Conservation (phyloP, 2,888 invertebrate species). For the Tenthredo distinguenda region DNA sequence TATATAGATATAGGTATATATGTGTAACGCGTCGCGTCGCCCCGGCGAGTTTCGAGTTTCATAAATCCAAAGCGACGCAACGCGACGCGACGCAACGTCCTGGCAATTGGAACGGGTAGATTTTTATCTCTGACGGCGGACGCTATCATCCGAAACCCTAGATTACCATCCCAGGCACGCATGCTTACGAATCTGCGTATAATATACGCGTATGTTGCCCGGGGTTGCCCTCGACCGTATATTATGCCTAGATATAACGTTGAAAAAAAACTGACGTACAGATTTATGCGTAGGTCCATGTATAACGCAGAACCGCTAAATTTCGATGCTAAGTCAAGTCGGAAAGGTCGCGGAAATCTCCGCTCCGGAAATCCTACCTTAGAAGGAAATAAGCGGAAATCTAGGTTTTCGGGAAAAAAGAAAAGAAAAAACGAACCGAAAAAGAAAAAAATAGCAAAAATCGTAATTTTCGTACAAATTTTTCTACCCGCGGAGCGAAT, state of each 20-base stretch:
- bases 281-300: neutral
- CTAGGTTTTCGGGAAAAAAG: neutral
- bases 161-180: conserved; percentile 29
- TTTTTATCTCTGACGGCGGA: conserved; percentile 33
- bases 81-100: neutral
- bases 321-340: neutral
- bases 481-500: neutral
- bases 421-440: too few relatives aligned
- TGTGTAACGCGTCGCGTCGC: neutral
- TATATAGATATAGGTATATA: neutral
- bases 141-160: conserved; percentile 23
- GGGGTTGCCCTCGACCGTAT: conserved; percentile 18
- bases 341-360: neutral
- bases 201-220: conserved; percentile 36
- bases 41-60: conserved; percentile 12
- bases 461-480: too few relatives aligned
- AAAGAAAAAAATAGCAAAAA: too few relatives aligned
- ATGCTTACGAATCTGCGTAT: conserved; percentile 36
- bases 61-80: neutral
- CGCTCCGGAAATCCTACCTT: neutral
- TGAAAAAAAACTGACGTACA: conserved; percentile 18
- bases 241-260: conserved; percentile 29
- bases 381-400: neutral
- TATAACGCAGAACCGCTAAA: neutral
- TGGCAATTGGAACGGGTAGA: conserved; percentile 16